These are phyloP conservation scores for Elysia chlorotica DNA, from an alignment of 1,140 invertebrate genomes.

Conservation along the genomic window DNA sequence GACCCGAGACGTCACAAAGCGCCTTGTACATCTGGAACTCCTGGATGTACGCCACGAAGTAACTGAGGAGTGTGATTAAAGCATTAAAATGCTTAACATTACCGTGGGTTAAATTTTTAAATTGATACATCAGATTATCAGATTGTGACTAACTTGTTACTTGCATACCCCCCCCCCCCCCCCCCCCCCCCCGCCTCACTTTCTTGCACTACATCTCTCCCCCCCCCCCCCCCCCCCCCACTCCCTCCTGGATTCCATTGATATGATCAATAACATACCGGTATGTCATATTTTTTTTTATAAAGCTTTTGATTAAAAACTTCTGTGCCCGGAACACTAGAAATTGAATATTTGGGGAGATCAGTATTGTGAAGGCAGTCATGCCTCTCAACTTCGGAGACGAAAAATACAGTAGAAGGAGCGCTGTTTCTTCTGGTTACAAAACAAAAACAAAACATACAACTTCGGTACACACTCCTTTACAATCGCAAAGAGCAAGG, in stretches of 20 bases:
- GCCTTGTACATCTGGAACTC: constrained; percentile 90
- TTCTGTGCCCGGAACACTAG: too few relatives aligned
- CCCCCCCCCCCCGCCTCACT: neutral
- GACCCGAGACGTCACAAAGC: constrained; percentile 78
- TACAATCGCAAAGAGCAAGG: too few relatives aligned
- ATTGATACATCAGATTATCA: neutral
- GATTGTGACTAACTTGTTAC: neutral
- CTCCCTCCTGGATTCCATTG: too few relatives aligned
- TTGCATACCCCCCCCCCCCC: neutral
- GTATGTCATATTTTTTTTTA: too few relatives aligned
- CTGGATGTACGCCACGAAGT: constrained; percentile 87
- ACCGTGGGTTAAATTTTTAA: neutral
- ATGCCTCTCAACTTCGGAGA: too few relatives aligned
- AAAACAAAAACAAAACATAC: neutral
- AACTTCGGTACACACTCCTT: neutral
- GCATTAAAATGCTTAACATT: neutral
- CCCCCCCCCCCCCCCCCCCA: too few relatives aligned
- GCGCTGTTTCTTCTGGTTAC: too few relatives aligned
- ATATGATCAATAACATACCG: too few relatives aligned
- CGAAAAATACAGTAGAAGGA: too few relatives aligned
- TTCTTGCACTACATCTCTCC: neutral
- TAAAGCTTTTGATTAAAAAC: too few relatives aligned
- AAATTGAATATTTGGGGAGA: too few relatives aligned
- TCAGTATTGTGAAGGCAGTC: too few relatives aligned
- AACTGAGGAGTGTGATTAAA: constrained; percentile 76